These are phyloP conservation scores for Piaya cayana DNA, from an alignment of 2,113 vertebrate species.

Conservation along the genomic window DNA sequence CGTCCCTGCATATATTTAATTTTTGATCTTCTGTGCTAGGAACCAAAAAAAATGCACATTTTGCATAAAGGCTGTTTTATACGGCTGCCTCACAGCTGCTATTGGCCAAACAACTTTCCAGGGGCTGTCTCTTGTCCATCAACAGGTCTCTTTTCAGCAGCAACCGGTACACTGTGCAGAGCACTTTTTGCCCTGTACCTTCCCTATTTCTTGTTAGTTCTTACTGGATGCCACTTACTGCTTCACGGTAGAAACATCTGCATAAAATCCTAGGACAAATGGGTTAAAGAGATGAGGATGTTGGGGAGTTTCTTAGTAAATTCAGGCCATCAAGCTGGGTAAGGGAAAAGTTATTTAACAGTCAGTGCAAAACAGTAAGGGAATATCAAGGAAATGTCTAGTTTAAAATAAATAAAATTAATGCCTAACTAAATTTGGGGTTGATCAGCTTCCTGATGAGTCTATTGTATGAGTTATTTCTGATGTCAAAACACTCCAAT, in stretches of 20 bases:
- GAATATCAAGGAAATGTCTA: slow-evolving; percentile 37
- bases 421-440: slow-evolving; percentile 16
- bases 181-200: slow-evolving; percentile 33
- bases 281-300: not conserved
- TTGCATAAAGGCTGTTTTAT: slow-evolving; percentile 71
- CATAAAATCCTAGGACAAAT: not conserved
- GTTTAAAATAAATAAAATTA: slow-evolving; percentile 66
- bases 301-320: not conserved
- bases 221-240: slow-evolving; percentile 31
- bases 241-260: not conserved
- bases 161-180: slow-evolving; percentile 37
- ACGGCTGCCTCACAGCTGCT: slow-evolving; percentile 64
- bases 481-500: not conserved
- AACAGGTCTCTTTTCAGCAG: slow-evolving; percentile 67
- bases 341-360: slow-evolving; percentile 40
- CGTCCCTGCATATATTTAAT: slow-evolving; percentile 69
- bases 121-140: slow-evolving; percentile 75
- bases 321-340: not conserved
- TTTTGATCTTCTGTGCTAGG: slow-evolving; percentile 68
- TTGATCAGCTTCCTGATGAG: slow-evolving; percentile 56
- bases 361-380: slow-evolving; percentile 37
- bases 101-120: slow-evolving; percentile 63
- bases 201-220: slow-evolving; percentile 41
- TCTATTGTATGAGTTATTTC: slow-evolving; percentile 12
- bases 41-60: slow-evolving; percentile 62